Evolutionary conservation across 1,140 invertebrate species (phyloP), one percentile per base, ranked within the genome.

Genomic region (Ceratina japonica): DNA sequence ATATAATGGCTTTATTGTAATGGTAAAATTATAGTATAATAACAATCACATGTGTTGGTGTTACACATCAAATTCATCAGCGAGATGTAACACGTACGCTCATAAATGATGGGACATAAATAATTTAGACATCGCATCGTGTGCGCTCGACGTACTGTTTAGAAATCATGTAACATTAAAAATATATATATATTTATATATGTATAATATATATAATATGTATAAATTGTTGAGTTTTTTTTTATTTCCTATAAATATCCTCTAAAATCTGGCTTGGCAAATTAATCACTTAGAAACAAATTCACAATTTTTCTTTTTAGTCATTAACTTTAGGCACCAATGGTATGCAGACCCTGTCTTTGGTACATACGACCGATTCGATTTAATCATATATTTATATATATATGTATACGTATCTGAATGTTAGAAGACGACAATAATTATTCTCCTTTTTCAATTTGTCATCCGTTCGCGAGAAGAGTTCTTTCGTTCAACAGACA

Each of bases 301-400:
- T 91, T 91, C 86, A 86, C 84, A 85, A 87, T 87, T 77, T 77
- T 77, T 90, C 87, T 71, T 77, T 77, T 90, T 86, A 83, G 83
- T 90, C 85, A 90, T 91, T 89, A 88, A 87, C 89, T 92, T 92
- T 92, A 93, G 91, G 91, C 92, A 92, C 92, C 91, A 92, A 93
- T 93, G 92, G 92, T 93, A 92, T 92, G 88, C 91, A 91, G 91
- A 93, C 92, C 92, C 92, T 93, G 92, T 93, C 92, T 93, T 93
- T 93, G 92, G 92, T 93, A 92, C 92, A 89, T 91, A 92, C 86
- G 90, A 92, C 91, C 91, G 91, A 92, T 86, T 86, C 75, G 69
- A 86, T 88, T 86, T 88, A 85, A 83, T 74, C 80, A 79, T 76
- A 56, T 83, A 44, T 44, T 44, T 44, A 44, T 44, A 44, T 44